A percentile compares a stretch with the other conserved stretches of the same genome.
Evolutionary conservation across 2,113 vertebrate species (phyloP).

Genomic region (Genyomyrus donnyi): DNA sequence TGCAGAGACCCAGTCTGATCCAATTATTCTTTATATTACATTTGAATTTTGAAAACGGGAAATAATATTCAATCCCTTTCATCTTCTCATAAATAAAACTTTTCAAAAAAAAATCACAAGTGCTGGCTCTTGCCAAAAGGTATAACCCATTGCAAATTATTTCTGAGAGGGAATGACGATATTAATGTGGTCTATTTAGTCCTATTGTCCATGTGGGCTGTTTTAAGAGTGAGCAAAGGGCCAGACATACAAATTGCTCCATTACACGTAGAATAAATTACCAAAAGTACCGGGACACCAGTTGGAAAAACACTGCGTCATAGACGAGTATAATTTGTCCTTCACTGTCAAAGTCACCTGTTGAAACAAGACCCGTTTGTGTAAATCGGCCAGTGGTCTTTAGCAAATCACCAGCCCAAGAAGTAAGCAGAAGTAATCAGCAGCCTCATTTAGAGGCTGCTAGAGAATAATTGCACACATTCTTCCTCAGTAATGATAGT

Average conservation of each 20-base stretch:
- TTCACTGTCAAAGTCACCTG: neutral
- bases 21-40: neutral
- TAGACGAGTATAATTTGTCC: neutral
- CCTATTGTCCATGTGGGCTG: constrained; percentile 29
- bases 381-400: neutral
- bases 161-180: neutral
- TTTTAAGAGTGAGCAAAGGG: constrained; percentile 39
- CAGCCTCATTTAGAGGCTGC: neutral
- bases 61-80: neutral
- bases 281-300: constrained; percentile 36
- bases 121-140: neutral
- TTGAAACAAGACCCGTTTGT: neutral
- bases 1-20: neutral
- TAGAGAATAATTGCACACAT: neutral
- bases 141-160: neutral
- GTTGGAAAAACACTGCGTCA: constrained; percentile 46
- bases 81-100: constrained; percentile 4
- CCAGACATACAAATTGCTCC: constrained; percentile 38
- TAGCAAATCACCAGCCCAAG: neutral
- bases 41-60: neutral
- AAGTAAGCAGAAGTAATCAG: neutral
- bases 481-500: neutral
- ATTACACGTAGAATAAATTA: constrained; percentile 43
- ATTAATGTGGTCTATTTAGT: constrained; percentile 32
- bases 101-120: neutral